Conservation (phyloP, 2,113 vertebrate species). For the Tor tambroides region DNA sequence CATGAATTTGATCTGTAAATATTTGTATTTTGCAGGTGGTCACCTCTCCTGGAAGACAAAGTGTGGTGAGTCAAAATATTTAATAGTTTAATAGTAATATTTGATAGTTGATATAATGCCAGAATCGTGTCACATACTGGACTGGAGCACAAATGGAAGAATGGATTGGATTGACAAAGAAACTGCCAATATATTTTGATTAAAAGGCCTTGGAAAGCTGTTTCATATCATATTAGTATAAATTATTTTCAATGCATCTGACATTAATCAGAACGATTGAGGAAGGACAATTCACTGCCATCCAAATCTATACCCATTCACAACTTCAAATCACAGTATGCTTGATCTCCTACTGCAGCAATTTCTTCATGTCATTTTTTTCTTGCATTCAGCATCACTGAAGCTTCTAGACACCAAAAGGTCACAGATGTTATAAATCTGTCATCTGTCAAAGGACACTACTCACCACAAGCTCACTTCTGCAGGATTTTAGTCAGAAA, state of each 20-base stretch:
- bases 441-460: not conserved
- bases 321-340: no score
- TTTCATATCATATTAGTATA: not conserved
- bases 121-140: not conserved
- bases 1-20: slow-evolving; percentile 3
- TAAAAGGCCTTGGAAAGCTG: not conserved
- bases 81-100: no score
- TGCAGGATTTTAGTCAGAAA: slow-evolving; percentile 3
- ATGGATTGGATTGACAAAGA: not conserved
- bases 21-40: slow-evolving; percentile 65
- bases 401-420: not conserved
- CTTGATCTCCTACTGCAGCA: not conserved
- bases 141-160: not conserved
- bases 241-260: not conserved
- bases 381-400: not conserved
- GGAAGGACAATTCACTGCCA: no score
- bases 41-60: slow-evolving; percentile 57
- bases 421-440: slow-evolving; percentile 21
- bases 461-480: not conserved
- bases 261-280: no score
- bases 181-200: not conserved
- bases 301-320: no score
- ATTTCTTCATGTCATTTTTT: not conserved
- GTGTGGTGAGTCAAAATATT: slow-evolving; percentile 71
- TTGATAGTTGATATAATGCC: not conserved